Base-by-base conservation (phyloP, 2,888 invertebrate species). In the Eueremaeus valkanovi region DNA sequence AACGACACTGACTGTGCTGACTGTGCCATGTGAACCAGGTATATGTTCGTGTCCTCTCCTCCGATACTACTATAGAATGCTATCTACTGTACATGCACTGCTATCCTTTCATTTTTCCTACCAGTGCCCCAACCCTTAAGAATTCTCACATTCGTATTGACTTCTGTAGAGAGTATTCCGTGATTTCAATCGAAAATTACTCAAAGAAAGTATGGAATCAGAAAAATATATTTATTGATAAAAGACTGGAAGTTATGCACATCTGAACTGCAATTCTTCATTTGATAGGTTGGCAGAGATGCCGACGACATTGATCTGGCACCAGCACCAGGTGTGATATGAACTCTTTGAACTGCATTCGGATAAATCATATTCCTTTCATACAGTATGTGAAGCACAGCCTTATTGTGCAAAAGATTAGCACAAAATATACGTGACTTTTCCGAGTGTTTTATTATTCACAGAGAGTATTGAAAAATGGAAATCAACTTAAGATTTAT, bases 351-450 rank as follows among this genome's bases (percentile, higher is more conserved):
- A 55, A 55, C 55, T 55, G 24, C 9, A 13, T 16, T 13, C 27
- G n/a, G 21, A 51, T 21, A 51, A 21, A 16, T 51, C 6, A 55
- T 21, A 27, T 55, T 55, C 27, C 24, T 55, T 55, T 16, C 24
- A 55, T 55, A 6, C 27, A 9, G 27, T 27, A 27, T 11, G 8
- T 27, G 11, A 13, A 27, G 6, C 8, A 55, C 0, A 45, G 24
- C 11, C 16, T 55, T 11, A 13, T 24, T 55, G 24, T 55, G 16
- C 2, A 27, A 55, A 27, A 27, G 55, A 55, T 55, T 55, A 55
- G 27, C 21, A 13, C 24, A 55, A 55, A 55, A 55, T n/a, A 24
- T 55, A 55, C 55, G 55, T 55, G 55, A 55, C 55, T 55, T 24
- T 55, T 55, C 55, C 11, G 8, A 24, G 21, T 9, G 3, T 55